Evolutionary conservation across 2,888 invertebrate genomes (phyloP).

Genomic region (Neoitamus cyanurus): DNA sequence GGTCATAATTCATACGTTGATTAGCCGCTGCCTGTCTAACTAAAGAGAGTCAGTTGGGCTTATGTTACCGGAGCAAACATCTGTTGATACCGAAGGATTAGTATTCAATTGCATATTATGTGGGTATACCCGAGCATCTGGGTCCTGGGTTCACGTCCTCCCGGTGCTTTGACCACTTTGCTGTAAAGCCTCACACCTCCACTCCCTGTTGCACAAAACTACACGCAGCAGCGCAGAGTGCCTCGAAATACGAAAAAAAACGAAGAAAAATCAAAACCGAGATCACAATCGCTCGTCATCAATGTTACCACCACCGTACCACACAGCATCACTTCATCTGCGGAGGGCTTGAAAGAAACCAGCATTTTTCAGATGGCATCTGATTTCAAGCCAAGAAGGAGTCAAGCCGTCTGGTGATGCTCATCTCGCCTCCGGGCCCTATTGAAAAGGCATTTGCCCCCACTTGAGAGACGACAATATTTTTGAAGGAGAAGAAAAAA

Average conservation of each 20-base stretch:
- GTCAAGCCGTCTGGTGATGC: constrained; percentile 41
- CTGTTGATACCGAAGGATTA: constrained; percentile 23
- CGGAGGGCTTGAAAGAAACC: constrained; percentile 4
- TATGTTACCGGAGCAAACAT: constrained; percentile 24
- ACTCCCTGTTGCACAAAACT: neutral
- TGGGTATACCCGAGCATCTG: constrained; percentile 16
- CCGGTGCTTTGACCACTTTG: constrained; percentile 24
- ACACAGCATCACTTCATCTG: constrained; percentile 12
- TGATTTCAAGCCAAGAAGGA: constrained; percentile 41
- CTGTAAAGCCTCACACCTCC: constrained; percentile 9
- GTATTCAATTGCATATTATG: constrained; percentile 24
- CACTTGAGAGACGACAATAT: constrained; percentile 2
- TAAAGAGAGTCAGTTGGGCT: constrained; percentile 2
- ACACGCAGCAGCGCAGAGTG: neutral
- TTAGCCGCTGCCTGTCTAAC: constrained; percentile 3
- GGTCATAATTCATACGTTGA: constrained; percentile 33
- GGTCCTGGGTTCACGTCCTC: neutral
- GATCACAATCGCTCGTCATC: constrained; percentile 33
- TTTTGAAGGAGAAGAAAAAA: neutral
- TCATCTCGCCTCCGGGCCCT: constrained; percentile 9
- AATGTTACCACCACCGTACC: constrained; percentile 24
- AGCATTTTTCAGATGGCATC: constrained; percentile 35
- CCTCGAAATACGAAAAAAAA: neutral
- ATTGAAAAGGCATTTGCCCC: constrained; percentile 24
- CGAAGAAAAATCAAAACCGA: constrained; percentile 15